A percentile compares a stretch with the other conserved stretches of the same genome.
phyloP scores from a whole-genome alignment of 2,797 vertebrate genomes.

The Eidolon dupreanum region DNA sequence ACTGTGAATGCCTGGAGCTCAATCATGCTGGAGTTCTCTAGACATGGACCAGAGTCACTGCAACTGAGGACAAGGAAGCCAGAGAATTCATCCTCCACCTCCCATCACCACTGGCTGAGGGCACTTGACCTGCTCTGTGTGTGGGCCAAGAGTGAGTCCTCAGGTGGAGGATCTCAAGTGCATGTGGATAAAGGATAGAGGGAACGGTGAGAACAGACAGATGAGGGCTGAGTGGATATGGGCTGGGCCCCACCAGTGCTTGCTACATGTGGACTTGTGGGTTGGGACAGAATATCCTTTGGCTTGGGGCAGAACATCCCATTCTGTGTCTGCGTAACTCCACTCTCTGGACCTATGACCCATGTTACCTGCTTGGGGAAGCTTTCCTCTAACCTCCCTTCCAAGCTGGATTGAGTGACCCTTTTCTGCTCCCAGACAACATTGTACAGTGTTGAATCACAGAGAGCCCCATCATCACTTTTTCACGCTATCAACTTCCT shows the following conservation, averaged over 20 bases:
- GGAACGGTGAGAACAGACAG: not conserved
- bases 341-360: not conserved
- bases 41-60: not conserved
- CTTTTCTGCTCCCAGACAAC: not conserved
- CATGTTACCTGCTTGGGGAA: not conserved
- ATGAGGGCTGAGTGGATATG: not conserved
- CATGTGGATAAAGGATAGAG: too few relatives aligned
- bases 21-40: not conserved
- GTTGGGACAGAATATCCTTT: not conserved
- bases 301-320: rapidly evolving
- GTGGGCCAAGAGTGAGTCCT: not conserved
- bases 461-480: not conserved
- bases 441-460: rapidly evolving
- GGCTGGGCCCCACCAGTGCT: not conserved
- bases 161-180: not conserved
- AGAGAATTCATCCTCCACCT: not conserved
- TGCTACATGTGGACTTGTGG: not conserved
- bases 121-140: not conserved
- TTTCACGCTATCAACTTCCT: not conserved
- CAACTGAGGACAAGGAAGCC: not conserved
- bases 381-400: not conserved
- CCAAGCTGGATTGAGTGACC: not conserved
- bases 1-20: too few relatives aligned
- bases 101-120: too few relatives aligned
- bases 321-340: not conserved